Base-by-base conservation (phyloP, 2,888 invertebrate genomes). In the Anarsia innoxiella region DNA sequence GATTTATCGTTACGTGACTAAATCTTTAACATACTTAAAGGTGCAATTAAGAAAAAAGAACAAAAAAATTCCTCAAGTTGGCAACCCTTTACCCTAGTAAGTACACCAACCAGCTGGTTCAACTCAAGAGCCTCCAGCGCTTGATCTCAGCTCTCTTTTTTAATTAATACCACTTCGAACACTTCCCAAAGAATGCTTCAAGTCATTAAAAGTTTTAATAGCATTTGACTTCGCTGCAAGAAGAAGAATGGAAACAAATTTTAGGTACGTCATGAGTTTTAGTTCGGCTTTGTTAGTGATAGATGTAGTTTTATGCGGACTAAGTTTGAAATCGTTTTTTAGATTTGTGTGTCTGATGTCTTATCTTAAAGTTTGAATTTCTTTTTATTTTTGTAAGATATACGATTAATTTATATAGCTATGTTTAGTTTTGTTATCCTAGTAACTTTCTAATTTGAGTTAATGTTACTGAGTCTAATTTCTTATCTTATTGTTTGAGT, bases 121-220 rank as follows among this genome's bases (percentile, higher is more conserved):
- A 16, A 30, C 31, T 31, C 36, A 8, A 31, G 15, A 27, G 15
- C 38, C 19, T 6, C 30, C 14, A 30, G 37, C 8, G 31, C 28
- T 23, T 37, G 78, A 79, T 78, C 71, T 70, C 45, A 54, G 62
- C 70, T 72, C 69, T 70, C 74, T 71, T 82, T 72, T 82, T 83
- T 82, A 83, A 83, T 83, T 82, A 83, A 83, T 82, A 83, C 82
- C 69, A 74, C 77, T 80, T 80, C 73, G 78, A 80, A 78, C 77
- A 66, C 66, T 60, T 61, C 70, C 63, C 62, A 76, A 80, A 83
- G 82, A 80, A 83, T 82, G 75, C 82, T 75, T 60, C 72, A 77
- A 78, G 78, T 78, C 80, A 80, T 83, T 83, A 80, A 80, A 83
- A 83, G 59, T 83, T 83, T 82, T 82, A 83, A 83, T 83, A 79